A percentile compares a stretch with the other conserved stretches of the same genome.
Conservation (phyloP, 2,797 vertebrate genomes). For the Syndactyla subalaris region DNA sequence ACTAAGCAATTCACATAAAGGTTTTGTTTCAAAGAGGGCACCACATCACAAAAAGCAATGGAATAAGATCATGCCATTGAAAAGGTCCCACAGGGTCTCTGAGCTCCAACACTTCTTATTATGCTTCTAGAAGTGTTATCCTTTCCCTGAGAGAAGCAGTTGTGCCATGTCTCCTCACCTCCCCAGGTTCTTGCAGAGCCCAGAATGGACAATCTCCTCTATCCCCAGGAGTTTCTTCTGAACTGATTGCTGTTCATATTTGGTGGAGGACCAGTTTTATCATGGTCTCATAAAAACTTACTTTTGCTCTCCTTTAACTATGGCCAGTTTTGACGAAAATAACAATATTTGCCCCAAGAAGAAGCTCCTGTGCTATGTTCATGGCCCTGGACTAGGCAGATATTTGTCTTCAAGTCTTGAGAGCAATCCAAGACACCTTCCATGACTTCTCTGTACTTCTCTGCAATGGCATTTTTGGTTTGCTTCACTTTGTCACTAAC, state of each 20-base stretch:
- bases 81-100: not conserved
- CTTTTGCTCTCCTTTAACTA: not conserved
- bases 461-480: not conserved
- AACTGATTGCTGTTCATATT: not conserved
- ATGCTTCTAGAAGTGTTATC: not conserved
- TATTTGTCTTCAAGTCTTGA: not conserved
- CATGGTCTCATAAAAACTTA: not conserved
- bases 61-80: not conserved
- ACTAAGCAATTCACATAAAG: not conserved
- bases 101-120: not conserved
- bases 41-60: not conserved
- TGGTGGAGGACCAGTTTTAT: not conserved
- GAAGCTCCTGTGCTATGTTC: not conserved
- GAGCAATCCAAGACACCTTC: not conserved
- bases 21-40: not conserved
- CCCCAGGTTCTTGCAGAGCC: not conserved
- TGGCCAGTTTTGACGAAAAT: not conserved
- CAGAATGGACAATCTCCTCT: not conserved
- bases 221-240: not conserved
- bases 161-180: not conserved
- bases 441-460: not conserved
- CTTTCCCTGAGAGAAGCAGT: not conserved
- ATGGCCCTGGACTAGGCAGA: not conserved
- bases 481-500: not conserved
- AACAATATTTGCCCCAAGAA: not conserved